Base-by-base conservation (phyloP, 1,140 invertebrate genomes). In the Drosophila tsacasi region DNA sequence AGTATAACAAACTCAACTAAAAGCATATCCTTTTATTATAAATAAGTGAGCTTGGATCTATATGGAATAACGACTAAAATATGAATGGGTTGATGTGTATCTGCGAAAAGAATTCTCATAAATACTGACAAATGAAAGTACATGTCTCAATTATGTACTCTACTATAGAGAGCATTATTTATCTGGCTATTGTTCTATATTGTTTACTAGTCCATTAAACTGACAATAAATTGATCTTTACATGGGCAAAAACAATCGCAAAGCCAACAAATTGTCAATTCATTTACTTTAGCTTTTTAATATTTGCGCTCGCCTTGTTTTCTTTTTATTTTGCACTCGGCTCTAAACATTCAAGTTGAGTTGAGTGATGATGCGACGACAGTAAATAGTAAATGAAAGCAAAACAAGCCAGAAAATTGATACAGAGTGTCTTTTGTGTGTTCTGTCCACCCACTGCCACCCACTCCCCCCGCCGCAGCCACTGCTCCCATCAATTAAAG, bases 351-450 rank as follows among this genome's bases (percentile, higher is more conserved):
- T 73, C 32, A 21, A 42, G 47, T 68, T 68, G 44, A 42, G 39
- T 60, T 39, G 42, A 47, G 66, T 40, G 68, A 39, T 54, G 63
- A 37, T 54, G 59, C 59, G 81, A 65, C 71, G 81, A 61, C 58
- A 74, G 55, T 61, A 73, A 77, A 80, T 74, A 78, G 83, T 81
- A 83, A 80, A 81, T 68, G 30, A 49, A 68, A 81, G 83, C 72
- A 83, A 80, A 81, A 68, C 54, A 46, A 66, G 57, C 79, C 55
- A 50, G 65, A 84, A 87, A 83, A 83, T 75, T 84, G 59, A 83
- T 89, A 87, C 61, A 76, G 58, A 63, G n/a, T 80, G 60, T 49
- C 67, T 68, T 71, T 71, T 71, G 44, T 58, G 55, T 63, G 49
- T 65, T 72, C 47, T 54, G 25, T 4, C 23, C 47, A 42, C 30